Evolutionary conservation across 1,140 invertebrate species (phyloP).

Genomic region (Plodia interpunctella): DNA sequence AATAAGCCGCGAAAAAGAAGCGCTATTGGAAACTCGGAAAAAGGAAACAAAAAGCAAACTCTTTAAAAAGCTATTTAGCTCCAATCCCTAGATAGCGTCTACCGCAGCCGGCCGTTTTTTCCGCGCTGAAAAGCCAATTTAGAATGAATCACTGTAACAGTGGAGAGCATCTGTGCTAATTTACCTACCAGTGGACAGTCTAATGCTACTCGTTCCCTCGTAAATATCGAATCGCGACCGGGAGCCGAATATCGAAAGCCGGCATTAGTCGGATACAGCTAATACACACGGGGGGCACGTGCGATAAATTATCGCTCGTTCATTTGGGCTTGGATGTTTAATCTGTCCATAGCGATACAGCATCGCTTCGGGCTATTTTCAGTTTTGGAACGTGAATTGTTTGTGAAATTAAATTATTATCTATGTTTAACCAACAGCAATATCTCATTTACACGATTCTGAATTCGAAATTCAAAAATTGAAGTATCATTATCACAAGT

Average conservation of each 20-base stretch:
- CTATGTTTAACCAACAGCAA: not conserved
- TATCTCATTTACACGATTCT: too few relatives aligned
- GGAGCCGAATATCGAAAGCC: conserved; percentile 75
- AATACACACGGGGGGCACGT: conserved; percentile 75
- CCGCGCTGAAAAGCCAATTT: conserved; percentile 74
- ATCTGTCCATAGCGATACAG: conserved; percentile 63
- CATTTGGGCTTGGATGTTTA: conserved; percentile 77
- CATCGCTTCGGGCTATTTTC: conserved; percentile 43
- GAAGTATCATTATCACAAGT: too few relatives aligned
- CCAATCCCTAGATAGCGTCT: conserved; percentile 62
- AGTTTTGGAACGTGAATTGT: conserved; percentile 23
- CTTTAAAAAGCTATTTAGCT: conserved; percentile 72
- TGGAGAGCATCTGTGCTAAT: conserved; percentile 75
- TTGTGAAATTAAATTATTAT: conserved; percentile 4
- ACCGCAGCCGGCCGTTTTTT: conserved; percentile 64
- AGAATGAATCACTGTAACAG: conserved; percentile 75
- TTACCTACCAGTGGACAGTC: conserved; percentile 75
- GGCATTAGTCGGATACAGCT: conserved; percentile 75
- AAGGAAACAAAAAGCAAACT: conserved; percentile 49
- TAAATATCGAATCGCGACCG: conserved; percentile 74
- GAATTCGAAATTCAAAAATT: too few relatives aligned
- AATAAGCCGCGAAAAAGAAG: conserved; percentile 6
- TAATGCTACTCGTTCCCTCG: conserved; percentile 70
- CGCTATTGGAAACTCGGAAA: conserved; percentile 19
- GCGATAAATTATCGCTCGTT: conserved; percentile 76